A percentile compares a stretch with the other conserved stretches of the same genome.
Conservation (phyloP, 2,797 vertebrate species). For the Sparidentex hasta region DNA sequence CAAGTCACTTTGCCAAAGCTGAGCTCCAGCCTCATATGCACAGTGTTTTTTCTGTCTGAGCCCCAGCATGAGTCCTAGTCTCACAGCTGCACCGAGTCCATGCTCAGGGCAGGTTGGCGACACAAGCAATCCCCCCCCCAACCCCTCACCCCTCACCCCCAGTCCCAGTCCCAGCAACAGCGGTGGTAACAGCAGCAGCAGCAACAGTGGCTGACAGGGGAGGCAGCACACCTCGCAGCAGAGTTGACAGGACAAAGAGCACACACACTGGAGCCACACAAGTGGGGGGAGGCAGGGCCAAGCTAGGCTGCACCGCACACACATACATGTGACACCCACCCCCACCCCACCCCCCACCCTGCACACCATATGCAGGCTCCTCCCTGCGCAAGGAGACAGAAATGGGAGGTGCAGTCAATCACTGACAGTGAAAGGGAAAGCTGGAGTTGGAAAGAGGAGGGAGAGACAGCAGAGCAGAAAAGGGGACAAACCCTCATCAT, state of each 20-base stretch:
- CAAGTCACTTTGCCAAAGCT: constrained; percentile 64
- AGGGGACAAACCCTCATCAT: constrained; percentile 42
- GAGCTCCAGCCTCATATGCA: constrained; percentile 49
- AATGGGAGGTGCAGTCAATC: constrained; percentile 76
- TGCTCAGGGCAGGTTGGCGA: constrained; percentile 30
- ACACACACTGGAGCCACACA: constrained; percentile 60
- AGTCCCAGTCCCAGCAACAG: constrained; percentile 3
- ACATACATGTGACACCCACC: constrained; percentile 46
- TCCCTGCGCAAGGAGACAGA: constrained; percentile 73
- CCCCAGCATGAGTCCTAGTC: constrained; percentile 32
- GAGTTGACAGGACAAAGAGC: constrained; percentile 82
- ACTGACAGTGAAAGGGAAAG: constrained; percentile 60
- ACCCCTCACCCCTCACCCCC: neutral
- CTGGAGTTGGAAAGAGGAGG: constrained; percentile 32
- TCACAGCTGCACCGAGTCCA: constrained; percentile 41
- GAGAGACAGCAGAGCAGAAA: constrained; percentile 30
- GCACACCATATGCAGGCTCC: constrained; percentile 70
- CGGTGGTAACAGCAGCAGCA: constrained; percentile 11
- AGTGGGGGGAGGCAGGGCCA: constrained; percentile 59
- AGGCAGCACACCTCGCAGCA: constrained; percentile 63
- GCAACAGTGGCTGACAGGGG: constrained; percentile 53
- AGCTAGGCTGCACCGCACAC: constrained; percentile 68
- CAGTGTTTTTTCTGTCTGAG: constrained; percentile 40
- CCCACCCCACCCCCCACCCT: neutral
- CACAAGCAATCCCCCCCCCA: neutral